Percentiles rank a stretch among this genome's conserved stretches.
phyloP scores from a whole-genome alignment of 2,797 vertebrate species.

The Malurus leucopterus region DNA sequence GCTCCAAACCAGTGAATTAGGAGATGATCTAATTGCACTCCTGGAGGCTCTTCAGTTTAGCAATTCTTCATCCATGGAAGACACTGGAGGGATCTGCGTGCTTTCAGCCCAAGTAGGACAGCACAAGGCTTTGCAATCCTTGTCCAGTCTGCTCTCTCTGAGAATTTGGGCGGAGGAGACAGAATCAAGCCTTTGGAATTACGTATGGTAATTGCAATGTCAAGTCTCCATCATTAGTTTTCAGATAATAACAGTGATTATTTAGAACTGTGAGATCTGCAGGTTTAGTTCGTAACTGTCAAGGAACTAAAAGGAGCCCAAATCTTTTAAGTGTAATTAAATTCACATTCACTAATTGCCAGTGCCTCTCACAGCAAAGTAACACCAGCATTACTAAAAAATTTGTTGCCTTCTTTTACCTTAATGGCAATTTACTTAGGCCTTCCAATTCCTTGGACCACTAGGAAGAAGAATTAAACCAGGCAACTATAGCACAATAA shows the following conservation, averaged over 20 bases:
- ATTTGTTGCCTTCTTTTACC: not conserved
- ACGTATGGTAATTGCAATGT: not conserved
- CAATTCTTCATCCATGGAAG: not conserved
- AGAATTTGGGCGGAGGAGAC: not conserved
- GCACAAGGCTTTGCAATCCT: not conserved
- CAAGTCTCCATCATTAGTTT: not conserved
- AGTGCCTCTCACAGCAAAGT: not conserved
- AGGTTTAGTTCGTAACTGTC: not conserved
- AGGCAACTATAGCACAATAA: not conserved
- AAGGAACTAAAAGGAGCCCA: not conserved
- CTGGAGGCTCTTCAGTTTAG: not conserved
- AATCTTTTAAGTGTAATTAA: not conserved
- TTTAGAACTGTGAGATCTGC: not conserved
- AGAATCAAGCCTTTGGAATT: not conserved
- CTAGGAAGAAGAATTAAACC: slow-evolving; percentile 1
- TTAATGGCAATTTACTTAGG: not conserved
- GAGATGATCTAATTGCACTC: not conserved
- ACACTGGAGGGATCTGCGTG: not conserved
- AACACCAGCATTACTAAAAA: not conserved
- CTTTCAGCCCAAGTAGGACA: not conserved
- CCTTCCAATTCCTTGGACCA: not conserved
- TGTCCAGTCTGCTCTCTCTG: not conserved
- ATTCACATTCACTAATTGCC: not conserved
- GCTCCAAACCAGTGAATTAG: not conserved
- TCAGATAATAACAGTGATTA: not conserved